Evolutionary conservation across 1,140 invertebrate genomes (phyloP).

Genomic region (Trichonephila inaurata): DNA sequence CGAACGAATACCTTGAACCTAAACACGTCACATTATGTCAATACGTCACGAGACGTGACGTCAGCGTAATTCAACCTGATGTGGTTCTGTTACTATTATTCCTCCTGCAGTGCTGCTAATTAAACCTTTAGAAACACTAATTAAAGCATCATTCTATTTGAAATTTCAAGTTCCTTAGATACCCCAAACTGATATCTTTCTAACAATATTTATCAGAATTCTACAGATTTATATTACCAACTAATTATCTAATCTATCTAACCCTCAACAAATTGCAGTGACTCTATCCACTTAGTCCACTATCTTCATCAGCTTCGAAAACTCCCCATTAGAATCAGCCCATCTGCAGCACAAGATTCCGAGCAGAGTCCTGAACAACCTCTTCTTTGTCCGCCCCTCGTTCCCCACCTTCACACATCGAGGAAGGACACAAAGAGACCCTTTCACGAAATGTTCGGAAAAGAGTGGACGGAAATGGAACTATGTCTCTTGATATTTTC

Average conservation of each 20-base stretch:
- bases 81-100: too few species aligned
- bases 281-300: not conserved
- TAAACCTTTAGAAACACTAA: not conserved
- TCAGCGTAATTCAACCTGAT: too few species aligned
- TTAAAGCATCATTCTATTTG: not conserved
- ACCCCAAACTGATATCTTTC: not conserved
- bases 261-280: not conserved
- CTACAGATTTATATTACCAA: not conserved
- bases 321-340: not conserved
- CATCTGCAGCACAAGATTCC: not conserved
- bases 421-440: not conserved
- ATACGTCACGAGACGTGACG: too few species aligned
- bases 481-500: not conserved
- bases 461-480: conserved; percentile 36
- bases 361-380: not conserved
- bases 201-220: not conserved
- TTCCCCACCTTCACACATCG: conserved; percentile 31
- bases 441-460: not conserved
- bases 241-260: not conserved
- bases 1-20: too few species aligned
- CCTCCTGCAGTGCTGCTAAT: too few species aligned
- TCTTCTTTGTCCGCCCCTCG: not conserved
- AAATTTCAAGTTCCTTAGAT: not conserved
- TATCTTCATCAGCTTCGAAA: not conserved
- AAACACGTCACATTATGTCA: too few species aligned